These are phyloP conservation scores for Saturnia pavonia DNA, from an alignment of 2,888 invertebrate species.

Conservation along the genomic window DNA sequence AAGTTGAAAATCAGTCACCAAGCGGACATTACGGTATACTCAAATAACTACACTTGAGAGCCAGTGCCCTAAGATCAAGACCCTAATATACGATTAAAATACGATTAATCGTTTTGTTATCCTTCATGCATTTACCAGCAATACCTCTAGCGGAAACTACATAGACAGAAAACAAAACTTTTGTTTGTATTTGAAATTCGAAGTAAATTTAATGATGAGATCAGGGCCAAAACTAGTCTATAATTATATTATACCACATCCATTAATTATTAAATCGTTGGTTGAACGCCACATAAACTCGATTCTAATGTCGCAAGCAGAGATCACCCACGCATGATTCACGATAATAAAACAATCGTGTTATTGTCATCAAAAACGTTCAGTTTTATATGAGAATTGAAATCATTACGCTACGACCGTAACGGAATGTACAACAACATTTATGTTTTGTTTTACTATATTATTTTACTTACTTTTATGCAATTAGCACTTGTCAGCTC, in stretches of 20 bases:
- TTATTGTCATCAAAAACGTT: constrained; percentile 57
- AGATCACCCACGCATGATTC: constrained; percentile 43
- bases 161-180: neutral
- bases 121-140: neutral
- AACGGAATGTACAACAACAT: neutral
- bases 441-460: too few species aligned
- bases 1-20: too few species aligned
- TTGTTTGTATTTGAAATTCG: neutral
- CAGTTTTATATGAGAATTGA: constrained; percentile 12
- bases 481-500: too few species aligned
- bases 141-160: neutral
- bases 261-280: constrained; percentile 25
- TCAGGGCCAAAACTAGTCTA: too few species aligned
- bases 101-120: neutral
- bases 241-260: constrained; percentile 35
- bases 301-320: constrained; percentile 60
- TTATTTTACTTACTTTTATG: too few species aligned
- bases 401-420: neutral
- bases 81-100: neutral
- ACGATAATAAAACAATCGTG: constrained; percentile 53
- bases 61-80: neutral
- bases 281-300: constrained; percentile 27
- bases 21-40: neutral
- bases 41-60: neutral
- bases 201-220: too few species aligned